These are phyloP conservation scores for Portunus trituberculatus DNA, from an alignment of 1,140 invertebrate species.

Conservation along the genomic window DNA sequence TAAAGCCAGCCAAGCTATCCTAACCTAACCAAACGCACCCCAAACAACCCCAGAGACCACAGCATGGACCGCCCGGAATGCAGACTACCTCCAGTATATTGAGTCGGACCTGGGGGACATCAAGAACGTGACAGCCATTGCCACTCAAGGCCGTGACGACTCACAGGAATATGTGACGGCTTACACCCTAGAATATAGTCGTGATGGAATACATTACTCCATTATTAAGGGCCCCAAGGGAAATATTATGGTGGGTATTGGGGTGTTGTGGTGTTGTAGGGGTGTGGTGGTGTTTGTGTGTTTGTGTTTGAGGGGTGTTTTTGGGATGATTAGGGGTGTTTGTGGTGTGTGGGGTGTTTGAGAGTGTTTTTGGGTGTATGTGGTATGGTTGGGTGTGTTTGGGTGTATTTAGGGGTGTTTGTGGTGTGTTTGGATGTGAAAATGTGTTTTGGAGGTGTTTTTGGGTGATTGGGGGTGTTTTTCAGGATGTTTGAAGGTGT, in stretches of 20 bases:
- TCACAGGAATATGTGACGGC: constrained; percentile 95
- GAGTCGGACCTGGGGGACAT: constrained; percentile 92
- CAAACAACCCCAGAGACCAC: constrained; percentile 86
- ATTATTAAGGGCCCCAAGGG: constrained; percentile 92
- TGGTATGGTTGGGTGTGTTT: too few species aligned
- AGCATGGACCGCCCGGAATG: constrained; percentile 95
- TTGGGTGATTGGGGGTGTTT: too few species aligned
- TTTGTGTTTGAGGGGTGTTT: too few species aligned
- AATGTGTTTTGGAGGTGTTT: too few species aligned
- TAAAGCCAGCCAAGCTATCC: too few species aligned
- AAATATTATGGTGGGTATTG: constrained; percentile 88
- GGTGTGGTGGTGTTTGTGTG: too few species aligned
- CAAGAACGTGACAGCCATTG: constrained; percentile 93
- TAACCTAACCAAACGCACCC: background rate
- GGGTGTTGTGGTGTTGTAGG: background rate
- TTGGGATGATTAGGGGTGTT: too few species aligned
- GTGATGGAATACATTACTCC: constrained; percentile 92
- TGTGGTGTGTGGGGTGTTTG: too few species aligned
- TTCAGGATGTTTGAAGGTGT: too few species aligned
- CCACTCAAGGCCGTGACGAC: constrained; percentile 93
- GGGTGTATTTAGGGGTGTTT: too few species aligned
- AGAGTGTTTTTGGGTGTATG: too few species aligned
- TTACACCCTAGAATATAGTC: constrained; percentile 94
- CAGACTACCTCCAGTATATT: constrained; percentile 95
- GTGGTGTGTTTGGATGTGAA: too few species aligned